These are phyloP conservation scores for Numida meleagris DNA, from an alignment of 2,113 vertebrate genomes.

Conservation along the genomic window DNA sequence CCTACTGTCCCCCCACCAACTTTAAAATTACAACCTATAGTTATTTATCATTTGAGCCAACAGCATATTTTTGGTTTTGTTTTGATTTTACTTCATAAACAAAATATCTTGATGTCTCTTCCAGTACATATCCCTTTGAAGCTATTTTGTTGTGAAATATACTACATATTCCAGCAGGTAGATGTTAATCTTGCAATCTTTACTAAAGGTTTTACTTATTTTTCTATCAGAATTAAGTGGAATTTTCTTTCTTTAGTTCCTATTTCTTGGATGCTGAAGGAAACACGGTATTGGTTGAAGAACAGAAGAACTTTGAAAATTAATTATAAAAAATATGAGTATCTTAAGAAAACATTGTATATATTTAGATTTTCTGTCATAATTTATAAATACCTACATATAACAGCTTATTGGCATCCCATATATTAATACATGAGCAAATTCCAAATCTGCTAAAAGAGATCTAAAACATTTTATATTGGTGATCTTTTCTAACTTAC, in stretches of 20 bases:
- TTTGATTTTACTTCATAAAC: background rate
- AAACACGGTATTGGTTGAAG: background rate
- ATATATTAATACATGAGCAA: background rate
- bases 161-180: background rate
- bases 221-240: background rate
- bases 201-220: background rate
- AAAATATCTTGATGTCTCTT: background rate
- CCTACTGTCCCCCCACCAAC: fast-evolving
- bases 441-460: background rate
- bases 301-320: background rate
- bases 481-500: background rate
- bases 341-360: background rate
- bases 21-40: background rate
- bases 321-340: background rate
- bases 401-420: background rate
- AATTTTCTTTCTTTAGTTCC: background rate
- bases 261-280: background rate
- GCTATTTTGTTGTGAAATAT: background rate
- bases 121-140: background rate
- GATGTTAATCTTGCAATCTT: background rate
- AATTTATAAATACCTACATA: background rate
- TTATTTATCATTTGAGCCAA: background rate
- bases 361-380: background rate
- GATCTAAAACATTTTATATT: background rate
- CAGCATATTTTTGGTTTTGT: fast-evolving